These are phyloP conservation scores for Cantharis lateralis DNA, from an alignment of 2,888 invertebrate species.

Conservation along the genomic window DNA sequence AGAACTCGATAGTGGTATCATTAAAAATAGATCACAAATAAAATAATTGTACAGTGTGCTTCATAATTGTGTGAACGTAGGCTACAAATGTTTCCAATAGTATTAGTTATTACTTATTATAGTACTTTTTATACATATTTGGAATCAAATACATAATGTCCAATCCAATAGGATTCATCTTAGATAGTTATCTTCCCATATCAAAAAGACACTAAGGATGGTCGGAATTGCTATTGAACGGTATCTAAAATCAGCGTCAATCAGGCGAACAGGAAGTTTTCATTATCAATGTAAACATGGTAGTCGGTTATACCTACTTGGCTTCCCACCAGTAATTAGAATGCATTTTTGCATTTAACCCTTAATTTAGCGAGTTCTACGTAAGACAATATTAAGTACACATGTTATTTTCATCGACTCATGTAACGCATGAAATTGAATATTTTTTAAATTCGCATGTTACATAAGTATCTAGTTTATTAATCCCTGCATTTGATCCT, in stretches of 20 bases:
- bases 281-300: not conserved
- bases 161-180: no score
- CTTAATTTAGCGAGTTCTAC: conserved; percentile 11
- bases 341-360: conserved; percentile 4
- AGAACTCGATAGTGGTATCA: not conserved
- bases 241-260: not conserved
- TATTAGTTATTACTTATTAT: no score
- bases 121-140: no score
- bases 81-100: no score
- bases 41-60: not conserved
- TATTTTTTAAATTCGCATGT: conserved; percentile 21
- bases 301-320: not conserved
- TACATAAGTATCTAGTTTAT: conserved; percentile 17
- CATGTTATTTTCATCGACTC: conserved; percentile 15
- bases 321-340: not conserved
- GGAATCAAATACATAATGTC: no score
- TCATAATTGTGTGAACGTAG: no score
- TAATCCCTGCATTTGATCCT: conserved; percentile 28
- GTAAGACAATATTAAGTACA: conserved; percentile 22
- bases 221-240: not conserved
- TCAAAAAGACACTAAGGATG: no score
- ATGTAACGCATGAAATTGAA: conserved; percentile 23
- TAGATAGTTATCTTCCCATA: no score
- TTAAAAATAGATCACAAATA: no score
- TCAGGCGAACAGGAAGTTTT: not conserved